Base-by-base conservation (phyloP, 2,888 invertebrate species). In the Rhagophthalmus giganteus region DNA sequence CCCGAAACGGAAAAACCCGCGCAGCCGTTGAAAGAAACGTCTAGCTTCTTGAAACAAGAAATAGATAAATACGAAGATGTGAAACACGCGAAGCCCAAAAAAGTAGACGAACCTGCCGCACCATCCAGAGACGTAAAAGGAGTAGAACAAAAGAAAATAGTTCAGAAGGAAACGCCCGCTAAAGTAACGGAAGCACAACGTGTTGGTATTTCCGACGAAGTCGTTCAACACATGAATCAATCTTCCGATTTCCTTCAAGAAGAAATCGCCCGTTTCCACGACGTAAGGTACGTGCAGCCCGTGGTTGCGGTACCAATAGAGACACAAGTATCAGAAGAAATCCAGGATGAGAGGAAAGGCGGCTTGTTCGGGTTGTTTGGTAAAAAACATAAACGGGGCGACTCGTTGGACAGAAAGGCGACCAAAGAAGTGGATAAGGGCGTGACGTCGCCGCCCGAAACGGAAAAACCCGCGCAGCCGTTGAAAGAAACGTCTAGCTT, bases 191-290 rank as follows among this genome's bases (percentile, higher is more conserved):
- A 26, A 13, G 50, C 53, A 11, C n/a, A n/a, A n/a, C n/a, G n/a
- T n/a, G n/a, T n/a, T n/a, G n/a, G n/a, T n/a, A n/a, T 39, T 14
- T 38, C 46, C 10, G 30, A 24, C 20, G 52, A 55, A 41, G 55
- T 57, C 8, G 30, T 56, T 2, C 39, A 56, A 44, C 40, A 57
- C 20, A 61, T 62, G 47, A 44, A 42, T 8, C 55, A 60, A 45
- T 53, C 59, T 9, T 30, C 49, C 8, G 20, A 44, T 27, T 49
- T 56, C 33, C 15, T 53, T 25, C 46, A 30, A 32, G 44, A 13
- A 16, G 56, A 56, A 53, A 15, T 53, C 15, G 46, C 42, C 10
- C 31, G 40, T 5, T 53, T 49, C 25, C 33, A 56, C 26, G 56
- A 56, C 35, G 50, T 56, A 4, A 25, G 34, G 2, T 26, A 33